Evolutionary conservation across 2,888 invertebrate genomes (phyloP).

Genomic region (Lampropteryx suffumata): DNA sequence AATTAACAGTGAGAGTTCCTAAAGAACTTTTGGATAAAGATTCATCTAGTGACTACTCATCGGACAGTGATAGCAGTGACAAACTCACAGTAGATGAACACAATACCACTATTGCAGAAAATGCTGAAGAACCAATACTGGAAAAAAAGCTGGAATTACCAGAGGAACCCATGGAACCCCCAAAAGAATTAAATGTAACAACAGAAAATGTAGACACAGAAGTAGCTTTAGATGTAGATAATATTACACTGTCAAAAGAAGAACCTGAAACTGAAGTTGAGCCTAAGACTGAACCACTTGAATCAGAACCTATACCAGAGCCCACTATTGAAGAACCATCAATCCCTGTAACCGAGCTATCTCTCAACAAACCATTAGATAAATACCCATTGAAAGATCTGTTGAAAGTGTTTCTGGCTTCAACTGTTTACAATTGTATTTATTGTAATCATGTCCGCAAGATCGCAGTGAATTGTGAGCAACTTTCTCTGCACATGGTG

Average conservation of each 20-base stretch:
- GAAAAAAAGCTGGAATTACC: conserved; percentile 31
- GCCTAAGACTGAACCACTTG: conserved; percentile 57
- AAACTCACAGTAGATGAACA: conserved; percentile 83
- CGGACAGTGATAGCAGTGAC: conserved; percentile 84
- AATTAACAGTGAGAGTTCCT: conserved; percentile 86
- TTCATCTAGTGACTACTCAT: conserved; percentile 78
- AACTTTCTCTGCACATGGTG: conserved; percentile 90
- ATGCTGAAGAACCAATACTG: conserved; percentile 33
- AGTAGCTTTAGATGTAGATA: conserved; percentile 35
- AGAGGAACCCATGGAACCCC: too few relatives aligned
- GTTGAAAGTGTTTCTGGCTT: conserved; percentile 87
- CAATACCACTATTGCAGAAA: conserved; percentile 47
- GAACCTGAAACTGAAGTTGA: conserved; percentile 52
- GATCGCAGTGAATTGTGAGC: conserved; percentile 92
- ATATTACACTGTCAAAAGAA: conserved; percentile 19
- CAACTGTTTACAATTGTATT: conserved; percentile 87
- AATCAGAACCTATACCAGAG: conserved; percentile 51
- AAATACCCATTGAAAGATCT: conserved; percentile 88
- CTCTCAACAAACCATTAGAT: conserved; percentile 89
- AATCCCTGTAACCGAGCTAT: conserved; percentile 86
- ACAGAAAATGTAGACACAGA: conserved; percentile 41
- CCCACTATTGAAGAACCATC: conserved; percentile 75
- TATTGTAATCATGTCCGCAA: conserved; percentile 94
- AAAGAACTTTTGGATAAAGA: conserved; percentile 82
- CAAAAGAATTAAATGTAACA: conserved; percentile 31